Conservation (phyloP, 2,888 invertebrate species). For the Parnassius smintheus region DNA sequence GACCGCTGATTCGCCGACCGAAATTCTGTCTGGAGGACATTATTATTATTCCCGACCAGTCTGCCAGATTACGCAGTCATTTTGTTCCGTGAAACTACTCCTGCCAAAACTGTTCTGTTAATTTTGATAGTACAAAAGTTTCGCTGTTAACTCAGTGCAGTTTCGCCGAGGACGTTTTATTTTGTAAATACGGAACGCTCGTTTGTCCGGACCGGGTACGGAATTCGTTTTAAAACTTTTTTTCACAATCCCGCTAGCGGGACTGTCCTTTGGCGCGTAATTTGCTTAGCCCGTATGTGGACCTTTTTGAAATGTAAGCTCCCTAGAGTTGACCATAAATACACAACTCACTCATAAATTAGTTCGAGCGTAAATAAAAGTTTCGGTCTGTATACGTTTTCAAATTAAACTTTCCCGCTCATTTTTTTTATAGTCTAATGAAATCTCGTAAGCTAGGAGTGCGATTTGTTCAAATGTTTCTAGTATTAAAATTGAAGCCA, state of each 20-base stretch:
- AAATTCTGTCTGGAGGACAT: no score
- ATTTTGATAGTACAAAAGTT: conserved; percentile 30
- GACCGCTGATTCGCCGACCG: no score
- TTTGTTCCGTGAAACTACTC: conserved; percentile 35
- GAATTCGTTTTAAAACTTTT: conserved; percentile 9
- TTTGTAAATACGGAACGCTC: conserved; percentile 24
- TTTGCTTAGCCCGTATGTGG: conserved; percentile 24
- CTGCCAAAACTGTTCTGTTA: conserved; percentile 33
- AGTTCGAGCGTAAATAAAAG: conserved; percentile 8
- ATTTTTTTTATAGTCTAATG: neutral
- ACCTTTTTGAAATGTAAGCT: conserved; percentile 4
- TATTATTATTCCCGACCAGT: conserved; percentile 15
- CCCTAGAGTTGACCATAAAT: conserved; percentile 15
- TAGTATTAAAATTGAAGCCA: no score
- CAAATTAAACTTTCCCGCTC: conserved; percentile 13
- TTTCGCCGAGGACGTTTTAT: conserved; percentile 24
- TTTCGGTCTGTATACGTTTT: conserved; percentile 3
- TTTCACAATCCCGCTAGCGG: conserved; percentile 5
- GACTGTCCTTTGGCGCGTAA: conserved; percentile 15
- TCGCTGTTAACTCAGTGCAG: conserved; percentile 31
- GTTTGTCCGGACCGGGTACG: conserved; percentile 11
- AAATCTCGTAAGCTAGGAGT: neutral
- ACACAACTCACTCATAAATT: conserved; percentile 19
- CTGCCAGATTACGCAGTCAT: conserved; percentile 30
- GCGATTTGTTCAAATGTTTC: no score